Conservation (phyloP, 92 coral and sea anemone species). For the Paragorgia papillata region DNA sequence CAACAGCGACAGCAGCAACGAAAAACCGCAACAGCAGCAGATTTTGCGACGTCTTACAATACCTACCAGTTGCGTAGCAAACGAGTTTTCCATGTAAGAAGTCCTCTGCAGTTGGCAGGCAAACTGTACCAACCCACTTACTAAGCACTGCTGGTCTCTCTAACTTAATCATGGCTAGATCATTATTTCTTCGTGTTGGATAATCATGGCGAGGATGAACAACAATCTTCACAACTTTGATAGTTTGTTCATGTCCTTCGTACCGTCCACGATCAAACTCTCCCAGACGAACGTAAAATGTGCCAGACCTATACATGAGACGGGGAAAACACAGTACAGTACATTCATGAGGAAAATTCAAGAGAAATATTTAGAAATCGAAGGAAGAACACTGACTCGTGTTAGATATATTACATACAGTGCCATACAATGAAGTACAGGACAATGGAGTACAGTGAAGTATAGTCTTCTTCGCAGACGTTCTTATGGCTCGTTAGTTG, state of each 20-base stretch:
- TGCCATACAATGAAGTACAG: too few relatives aligned
- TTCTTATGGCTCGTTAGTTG: too few relatives aligned
- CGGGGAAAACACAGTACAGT: too few relatives aligned
- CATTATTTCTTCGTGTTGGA: conserved; percentile 40
- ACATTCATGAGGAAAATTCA: too few relatives aligned
- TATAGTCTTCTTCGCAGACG: too few relatives aligned
- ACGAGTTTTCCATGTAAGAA: conserved; percentile 14
- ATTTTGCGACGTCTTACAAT: too few relatives aligned
- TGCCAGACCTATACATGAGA: conserved; percentile 5
- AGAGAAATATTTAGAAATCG: too few relatives aligned
- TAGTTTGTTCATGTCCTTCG: conserved; percentile 45
- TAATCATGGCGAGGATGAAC: conserved; percentile 34
- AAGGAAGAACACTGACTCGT: too few relatives aligned
- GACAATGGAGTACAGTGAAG: too few relatives aligned
- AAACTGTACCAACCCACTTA: conserved; percentile 47
- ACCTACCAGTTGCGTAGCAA: conserved; percentile 37
- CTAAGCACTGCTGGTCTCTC: conserved; percentile 37
- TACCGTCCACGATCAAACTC: conserved; percentile 21
- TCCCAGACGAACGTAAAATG: conserved; percentile 29
- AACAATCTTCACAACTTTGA: conserved; percentile 35
- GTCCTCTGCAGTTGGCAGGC: conserved; percentile 42
- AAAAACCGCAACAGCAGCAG: too few relatives aligned
- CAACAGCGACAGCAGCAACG: too few relatives aligned
- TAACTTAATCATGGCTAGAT: conserved; percentile 51
- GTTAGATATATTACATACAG: too few relatives aligned